Conservation (phyloP, 2,888 invertebrate species). For the Parnassius mnemosyne region DNA sequence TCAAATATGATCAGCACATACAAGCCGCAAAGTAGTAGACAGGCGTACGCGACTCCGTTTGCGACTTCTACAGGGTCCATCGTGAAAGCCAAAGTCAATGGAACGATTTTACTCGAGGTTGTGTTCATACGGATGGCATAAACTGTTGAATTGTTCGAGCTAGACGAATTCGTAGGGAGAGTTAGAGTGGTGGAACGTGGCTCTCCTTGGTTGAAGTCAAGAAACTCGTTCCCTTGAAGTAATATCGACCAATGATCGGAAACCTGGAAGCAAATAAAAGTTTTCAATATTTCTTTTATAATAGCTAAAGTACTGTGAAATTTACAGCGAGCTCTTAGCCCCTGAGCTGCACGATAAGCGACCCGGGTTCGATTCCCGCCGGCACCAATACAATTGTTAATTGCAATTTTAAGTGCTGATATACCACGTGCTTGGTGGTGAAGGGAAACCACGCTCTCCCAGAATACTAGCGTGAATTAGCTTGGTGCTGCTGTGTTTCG, state of each 20-base stretch:
- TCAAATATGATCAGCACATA: slow-evolving; percentile 93
- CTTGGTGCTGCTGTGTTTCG: too few relatives aligned
- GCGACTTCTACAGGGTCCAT: slow-evolving; percentile 82
- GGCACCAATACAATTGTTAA: too few relatives aligned
- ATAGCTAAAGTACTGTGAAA: too few relatives aligned
- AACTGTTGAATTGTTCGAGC: slow-evolving; percentile 22
- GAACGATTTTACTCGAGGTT: slow-evolving; percentile 45
- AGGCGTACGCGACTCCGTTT: slow-evolving; percentile 87
- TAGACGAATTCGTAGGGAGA: slow-evolving; percentile 40
- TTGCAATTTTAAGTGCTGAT: too few relatives aligned
- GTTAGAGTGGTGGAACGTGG: slow-evolving; percentile 61
- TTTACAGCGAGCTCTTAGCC: neutral
- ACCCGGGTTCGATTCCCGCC: too few relatives aligned
- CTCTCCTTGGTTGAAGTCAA: slow-evolving; percentile 80
- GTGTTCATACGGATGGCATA: slow-evolving; percentile 45
- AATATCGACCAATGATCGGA: slow-evolving; percentile 82
- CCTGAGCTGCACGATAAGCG: too few relatives aligned
- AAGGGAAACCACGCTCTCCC: too few relatives aligned
- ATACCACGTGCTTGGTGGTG: too few relatives aligned
- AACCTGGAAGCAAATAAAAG: slow-evolving; percentile 44
- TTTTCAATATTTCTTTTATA: too few relatives aligned
- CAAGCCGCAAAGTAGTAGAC: slow-evolving; percentile 84
- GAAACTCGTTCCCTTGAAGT: slow-evolving; percentile 73
- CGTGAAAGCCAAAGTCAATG: slow-evolving; percentile 75
- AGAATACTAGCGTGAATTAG: too few relatives aligned